phyloP scores from a whole-genome alignment of 2,797 vertebrate species.

The Sebastes glaucus region DNA sequence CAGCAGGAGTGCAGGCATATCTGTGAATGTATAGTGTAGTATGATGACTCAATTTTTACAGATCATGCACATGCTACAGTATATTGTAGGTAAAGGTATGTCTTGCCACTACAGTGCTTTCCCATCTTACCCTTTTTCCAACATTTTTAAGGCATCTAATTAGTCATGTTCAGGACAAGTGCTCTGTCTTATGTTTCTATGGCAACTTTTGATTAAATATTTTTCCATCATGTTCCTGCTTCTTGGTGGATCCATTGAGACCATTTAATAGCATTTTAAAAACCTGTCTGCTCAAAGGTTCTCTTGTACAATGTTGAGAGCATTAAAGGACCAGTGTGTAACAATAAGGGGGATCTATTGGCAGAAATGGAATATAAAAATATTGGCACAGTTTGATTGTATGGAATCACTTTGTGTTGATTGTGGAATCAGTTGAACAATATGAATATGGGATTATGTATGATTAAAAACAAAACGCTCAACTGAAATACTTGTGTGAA shows the following conservation, averaged over 20 bases:
- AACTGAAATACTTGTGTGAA: neutral
- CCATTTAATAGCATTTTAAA: neutral
- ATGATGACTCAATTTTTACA: neutral
- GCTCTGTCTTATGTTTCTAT: conserved; percentile 44
- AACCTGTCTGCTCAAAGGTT: neutral
- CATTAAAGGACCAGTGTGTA: no score
- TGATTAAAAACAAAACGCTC: neutral
- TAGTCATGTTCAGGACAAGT: neutral
- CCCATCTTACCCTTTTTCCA: neutral
- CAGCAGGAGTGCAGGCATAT: conserved; percentile 1
- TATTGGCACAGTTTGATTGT: neutral
- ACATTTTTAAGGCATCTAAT: neutral
- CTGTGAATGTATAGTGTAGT: neutral
- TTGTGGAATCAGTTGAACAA: neutral
- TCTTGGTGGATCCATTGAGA: neutral
- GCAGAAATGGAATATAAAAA: no score
- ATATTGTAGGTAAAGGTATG: neutral
- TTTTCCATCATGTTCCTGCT: neutral
- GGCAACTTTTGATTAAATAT: conserved; percentile 34
- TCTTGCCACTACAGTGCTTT: neutral
- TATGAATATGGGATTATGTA: neutral
- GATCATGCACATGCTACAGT: neutral
- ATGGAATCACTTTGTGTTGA: neutral
- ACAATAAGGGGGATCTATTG: no score
- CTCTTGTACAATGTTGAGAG: no score